Conservation (phyloP, 1,140 invertebrate species). For the Bicyclus anynana region DNA sequence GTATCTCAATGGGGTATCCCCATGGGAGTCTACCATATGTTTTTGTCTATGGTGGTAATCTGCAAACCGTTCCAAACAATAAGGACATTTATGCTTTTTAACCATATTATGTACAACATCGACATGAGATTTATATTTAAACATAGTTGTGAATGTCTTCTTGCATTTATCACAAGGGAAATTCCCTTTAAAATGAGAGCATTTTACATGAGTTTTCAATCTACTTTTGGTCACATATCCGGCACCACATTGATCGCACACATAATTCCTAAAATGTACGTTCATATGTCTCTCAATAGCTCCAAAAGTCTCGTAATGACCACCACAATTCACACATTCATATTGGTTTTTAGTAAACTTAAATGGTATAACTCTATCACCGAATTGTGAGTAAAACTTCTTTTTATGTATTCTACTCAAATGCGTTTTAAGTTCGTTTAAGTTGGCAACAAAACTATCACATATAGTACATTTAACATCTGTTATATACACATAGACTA, state of each 20-base stretch:
- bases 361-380: constrained; percentile 43
- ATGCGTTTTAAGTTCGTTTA: constrained; percentile 45
- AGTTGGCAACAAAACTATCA: constrained; percentile 17
- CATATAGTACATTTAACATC: constrained; percentile 46
- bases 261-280: constrained; percentile 48
- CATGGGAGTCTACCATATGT: constrained; percentile 48
- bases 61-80: constrained; percentile 43
- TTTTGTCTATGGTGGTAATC: constrained; percentile 45
- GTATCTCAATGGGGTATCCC: constrained; percentile 34
- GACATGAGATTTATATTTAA: constrained; percentile 42
- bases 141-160: constrained; percentile 33
- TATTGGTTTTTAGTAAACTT: constrained; percentile 33
- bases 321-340: constrained; percentile 40
- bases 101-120: constrained; percentile 36
- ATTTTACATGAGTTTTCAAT: constrained; percentile 37
- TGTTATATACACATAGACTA: constrained; percentile 39
- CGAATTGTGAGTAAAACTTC: constrained; percentile 31
- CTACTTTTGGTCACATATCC: constrained; percentile 45
- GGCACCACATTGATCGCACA: constrained; percentile 46
- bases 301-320: constrained; percentile 40
- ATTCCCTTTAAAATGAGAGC: constrained; percentile 24
- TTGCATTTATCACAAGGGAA: constrained; percentile 40
- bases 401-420: constrained; percentile 34
- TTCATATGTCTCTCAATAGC: constrained; percentile 53
- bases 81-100: constrained; percentile 42